These are phyloP conservation scores for Sarcophilus harrisii DNA, from an alignment of 2,797 vertebrate species.

Conservation along the genomic window DNA sequence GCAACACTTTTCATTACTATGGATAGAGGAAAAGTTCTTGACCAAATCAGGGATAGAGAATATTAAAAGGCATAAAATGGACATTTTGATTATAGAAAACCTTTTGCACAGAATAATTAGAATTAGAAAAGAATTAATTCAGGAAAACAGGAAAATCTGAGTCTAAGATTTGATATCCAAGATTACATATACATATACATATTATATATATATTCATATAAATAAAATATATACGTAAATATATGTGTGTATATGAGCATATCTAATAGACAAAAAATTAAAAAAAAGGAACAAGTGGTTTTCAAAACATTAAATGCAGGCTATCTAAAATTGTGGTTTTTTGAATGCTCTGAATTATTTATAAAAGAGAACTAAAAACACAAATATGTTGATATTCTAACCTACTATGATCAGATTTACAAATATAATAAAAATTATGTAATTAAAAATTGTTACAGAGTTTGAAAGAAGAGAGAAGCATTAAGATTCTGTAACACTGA, in stretches of 20 bases:
- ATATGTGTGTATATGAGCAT: background rate
- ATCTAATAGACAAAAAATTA: background rate
- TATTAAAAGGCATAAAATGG: background rate
- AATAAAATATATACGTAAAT: background rate
- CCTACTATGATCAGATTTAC: background rate
- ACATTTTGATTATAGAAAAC: background rate
- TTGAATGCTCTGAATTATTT: background rate
- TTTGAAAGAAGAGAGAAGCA: background rate
- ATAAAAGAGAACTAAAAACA: background rate
- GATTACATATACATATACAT: no score
- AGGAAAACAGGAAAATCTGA: background rate
- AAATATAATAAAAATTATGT: background rate
- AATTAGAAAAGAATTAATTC: background rate
- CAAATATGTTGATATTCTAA: background rate
- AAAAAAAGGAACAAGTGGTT: background rate
- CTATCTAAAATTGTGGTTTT: background rate
- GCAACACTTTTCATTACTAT: background rate
- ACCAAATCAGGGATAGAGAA: background rate
- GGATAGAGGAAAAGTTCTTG: background rate
- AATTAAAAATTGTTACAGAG: background rate
- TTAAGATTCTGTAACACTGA: background rate
- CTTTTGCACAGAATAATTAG: background rate
- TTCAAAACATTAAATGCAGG: background rate
- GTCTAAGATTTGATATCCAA: background rate
- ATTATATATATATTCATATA: no score